These are phyloP conservation scores for Philotrypesis tridentata DNA, from an alignment of 1,140 invertebrate species.

Conservation along the genomic window DNA sequence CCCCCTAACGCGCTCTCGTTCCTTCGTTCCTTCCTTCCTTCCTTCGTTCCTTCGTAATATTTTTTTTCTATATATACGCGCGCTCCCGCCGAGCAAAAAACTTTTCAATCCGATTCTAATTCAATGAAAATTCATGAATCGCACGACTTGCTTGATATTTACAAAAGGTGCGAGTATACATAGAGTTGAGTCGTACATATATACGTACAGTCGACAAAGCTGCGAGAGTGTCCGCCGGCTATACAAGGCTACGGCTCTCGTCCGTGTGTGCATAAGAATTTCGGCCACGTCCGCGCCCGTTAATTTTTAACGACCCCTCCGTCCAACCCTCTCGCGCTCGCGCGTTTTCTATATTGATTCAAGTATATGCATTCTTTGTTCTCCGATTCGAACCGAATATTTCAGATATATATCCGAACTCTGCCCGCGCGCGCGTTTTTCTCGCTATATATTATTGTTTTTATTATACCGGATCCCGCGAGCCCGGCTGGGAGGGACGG, in stretches of 20 bases:
- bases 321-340: not conserved
- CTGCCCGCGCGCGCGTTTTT: not conserved
- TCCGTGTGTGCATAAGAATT: not conserved
- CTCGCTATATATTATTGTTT: not conserved
- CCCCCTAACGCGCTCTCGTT: not conserved
- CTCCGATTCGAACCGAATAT: not conserved
- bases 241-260: not conserved
- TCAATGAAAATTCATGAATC: not conserved
- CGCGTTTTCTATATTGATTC: not conserved
- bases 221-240: too few relatives aligned
- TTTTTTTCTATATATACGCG: not conserved
- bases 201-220: too few relatives aligned
- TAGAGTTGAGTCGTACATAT: too few relatives aligned
- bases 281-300: not conserved
- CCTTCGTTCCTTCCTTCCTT: not conserved
- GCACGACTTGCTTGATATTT: not conserved
- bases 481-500: not conserved
- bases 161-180: not conserved
- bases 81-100: not conserved
- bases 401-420: not conserved
- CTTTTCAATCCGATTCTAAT: not conserved
- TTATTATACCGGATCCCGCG: not conserved
- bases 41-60: not conserved
- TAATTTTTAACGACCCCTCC: not conserved
- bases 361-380: not conserved